Evolutionary conservation across 2,113 vertebrate species (phyloP).

Genomic region (Echinops telfairi): DNA sequence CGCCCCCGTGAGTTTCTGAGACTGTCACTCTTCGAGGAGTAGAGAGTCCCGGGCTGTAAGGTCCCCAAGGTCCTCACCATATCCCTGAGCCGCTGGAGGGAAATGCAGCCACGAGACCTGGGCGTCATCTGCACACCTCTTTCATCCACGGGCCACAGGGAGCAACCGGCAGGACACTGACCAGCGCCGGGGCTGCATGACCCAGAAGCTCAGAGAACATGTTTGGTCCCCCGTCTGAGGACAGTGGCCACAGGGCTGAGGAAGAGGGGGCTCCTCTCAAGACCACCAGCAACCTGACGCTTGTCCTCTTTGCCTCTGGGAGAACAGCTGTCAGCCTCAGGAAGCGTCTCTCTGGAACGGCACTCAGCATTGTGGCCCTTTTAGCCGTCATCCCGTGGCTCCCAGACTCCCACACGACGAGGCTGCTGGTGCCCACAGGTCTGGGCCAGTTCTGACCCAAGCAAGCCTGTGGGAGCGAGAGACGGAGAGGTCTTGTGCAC

Average conservation of each 20-base stretch:
- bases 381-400: no score
- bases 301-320: neutral
- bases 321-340: neutral
- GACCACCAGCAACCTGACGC: neutral
- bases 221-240: neutral
- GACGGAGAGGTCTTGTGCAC: no score
- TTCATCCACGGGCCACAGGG: neutral
- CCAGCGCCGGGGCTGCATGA: neutral
- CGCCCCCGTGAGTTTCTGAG: neutral
- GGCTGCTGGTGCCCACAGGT: no score
- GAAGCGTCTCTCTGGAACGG: neutral
- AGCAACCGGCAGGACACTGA: neutral
- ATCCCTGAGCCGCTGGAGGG: neutral
- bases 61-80: neutral
- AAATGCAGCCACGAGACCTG: neutral
- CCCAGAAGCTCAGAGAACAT: neutral
- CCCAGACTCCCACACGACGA: no score
- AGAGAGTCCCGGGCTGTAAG: neutral
- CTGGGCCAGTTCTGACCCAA: no score
- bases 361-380: neutral
- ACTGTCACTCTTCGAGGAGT: no score
- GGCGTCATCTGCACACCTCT: neutral
- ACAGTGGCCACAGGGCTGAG: neutral
- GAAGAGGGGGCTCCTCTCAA: neutral
- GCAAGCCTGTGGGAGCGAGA: no score